Conservation (phyloP, 2,888 invertebrate species). For the Eucera pruinosa region DNA sequence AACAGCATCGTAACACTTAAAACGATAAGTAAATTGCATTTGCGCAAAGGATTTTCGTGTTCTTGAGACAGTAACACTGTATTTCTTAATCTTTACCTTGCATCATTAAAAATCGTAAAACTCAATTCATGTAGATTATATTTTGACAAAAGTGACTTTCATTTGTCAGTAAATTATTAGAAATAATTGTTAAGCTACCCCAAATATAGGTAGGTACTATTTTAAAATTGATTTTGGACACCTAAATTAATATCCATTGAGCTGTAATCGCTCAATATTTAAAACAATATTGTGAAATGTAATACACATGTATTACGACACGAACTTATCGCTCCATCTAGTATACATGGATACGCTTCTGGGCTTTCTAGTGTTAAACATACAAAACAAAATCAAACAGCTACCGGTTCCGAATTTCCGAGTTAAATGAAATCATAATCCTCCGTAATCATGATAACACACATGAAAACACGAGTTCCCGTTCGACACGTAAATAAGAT, state of each 20-base stretch:
- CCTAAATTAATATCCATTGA: too few species aligned
- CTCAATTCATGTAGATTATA: not conserved
- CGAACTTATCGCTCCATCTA: too few species aligned
- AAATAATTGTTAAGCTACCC: too few species aligned
- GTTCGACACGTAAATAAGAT: not conserved
- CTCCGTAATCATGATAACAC: not conserved
- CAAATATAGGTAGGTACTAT: too few species aligned
- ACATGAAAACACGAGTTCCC: slow-evolving; percentile 2
- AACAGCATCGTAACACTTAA: not conserved
- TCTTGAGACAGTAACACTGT: not conserved
- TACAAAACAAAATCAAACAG: not conserved
- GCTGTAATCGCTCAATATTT: too few species aligned
- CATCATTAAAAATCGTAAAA: not conserved
- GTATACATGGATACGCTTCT: too few species aligned
- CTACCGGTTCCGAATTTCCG: not conserved
- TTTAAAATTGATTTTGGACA: too few species aligned
- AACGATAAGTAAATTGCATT: not conserved
- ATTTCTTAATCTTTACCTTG: not conserved
- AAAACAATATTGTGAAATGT: too few species aligned
- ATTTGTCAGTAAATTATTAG: too few species aligned
- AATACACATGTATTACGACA: too few species aligned
- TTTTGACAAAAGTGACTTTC: too few species aligned
- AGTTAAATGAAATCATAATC: slow-evolving; percentile 1
- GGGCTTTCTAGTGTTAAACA: too few species aligned
- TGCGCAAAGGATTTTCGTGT: not conserved